phyloP scores from a whole-genome alignment of 2,888 invertebrate genomes.

The Galeruca laticollis region DNA sequence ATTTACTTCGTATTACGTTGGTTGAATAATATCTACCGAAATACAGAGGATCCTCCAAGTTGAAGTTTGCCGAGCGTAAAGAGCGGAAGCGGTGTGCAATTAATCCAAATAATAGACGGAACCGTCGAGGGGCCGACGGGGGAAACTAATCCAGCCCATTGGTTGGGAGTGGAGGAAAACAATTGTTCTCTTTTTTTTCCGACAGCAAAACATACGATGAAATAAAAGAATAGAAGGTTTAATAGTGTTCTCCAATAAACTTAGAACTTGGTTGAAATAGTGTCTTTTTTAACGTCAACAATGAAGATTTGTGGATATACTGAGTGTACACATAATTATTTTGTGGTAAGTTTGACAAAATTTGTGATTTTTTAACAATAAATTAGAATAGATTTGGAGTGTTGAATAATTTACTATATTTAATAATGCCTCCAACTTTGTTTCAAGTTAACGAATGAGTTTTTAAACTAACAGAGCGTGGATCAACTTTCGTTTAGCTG shows the following conservation, averaged over 20 bases:
- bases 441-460: no score
- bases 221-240: constrained; percentile 50
- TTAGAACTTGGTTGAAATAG: not conserved
- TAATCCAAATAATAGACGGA: constrained; percentile 61
- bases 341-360: not conserved
- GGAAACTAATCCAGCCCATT: constrained; percentile 47
- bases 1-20: not conserved
- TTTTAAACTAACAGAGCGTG: no score
- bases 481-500: no score
- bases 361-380: not conserved
- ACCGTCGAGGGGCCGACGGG: constrained; percentile 52
- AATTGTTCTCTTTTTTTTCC: constrained; percentile 54
- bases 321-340: not conserved
- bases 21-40: constrained; percentile 10
- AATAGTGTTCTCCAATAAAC: constrained; percentile 21
- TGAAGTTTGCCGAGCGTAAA: constrained; percentile 54
- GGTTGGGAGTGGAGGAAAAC: constrained; percentile 44
- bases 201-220: constrained; percentile 49
- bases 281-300: not conserved
- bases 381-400: not conserved
- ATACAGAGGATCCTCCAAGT: constrained; percentile 38
- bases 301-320: constrained; percentile 8
- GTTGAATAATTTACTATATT: no score
- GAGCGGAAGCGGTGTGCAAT: constrained; percentile 60
- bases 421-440: no score